A percentile compares a stretch with the other conserved stretches of the same genome.
These are phyloP conservation scores for Parambassis ranga DNA, from an alignment of 2,797 vertebrate species.

Conservation along the genomic window DNA sequence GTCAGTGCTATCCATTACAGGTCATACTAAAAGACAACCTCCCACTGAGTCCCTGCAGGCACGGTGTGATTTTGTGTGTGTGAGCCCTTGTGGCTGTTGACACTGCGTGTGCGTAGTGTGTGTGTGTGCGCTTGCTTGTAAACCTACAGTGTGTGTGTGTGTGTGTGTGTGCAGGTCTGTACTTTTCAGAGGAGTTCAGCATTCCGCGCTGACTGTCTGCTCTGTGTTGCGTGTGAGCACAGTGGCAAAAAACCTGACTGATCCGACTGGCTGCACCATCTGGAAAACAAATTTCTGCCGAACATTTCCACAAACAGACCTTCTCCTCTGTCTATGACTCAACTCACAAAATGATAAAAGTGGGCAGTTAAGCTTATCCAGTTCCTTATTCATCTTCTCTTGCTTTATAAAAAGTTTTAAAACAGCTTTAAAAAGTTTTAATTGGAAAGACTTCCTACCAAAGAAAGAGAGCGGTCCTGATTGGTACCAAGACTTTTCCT, in stretches of 20 bases:
- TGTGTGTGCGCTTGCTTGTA: slow-evolving; percentile 6
- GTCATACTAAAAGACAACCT: slow-evolving; percentile 48
- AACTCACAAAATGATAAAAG: background rate
- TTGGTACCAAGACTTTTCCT: background rate
- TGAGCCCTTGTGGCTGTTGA: slow-evolving; percentile 24
- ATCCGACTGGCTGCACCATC: background rate
- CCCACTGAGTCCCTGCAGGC: slow-evolving; percentile 52
- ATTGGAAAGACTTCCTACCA: background rate
- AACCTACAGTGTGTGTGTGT: background rate
- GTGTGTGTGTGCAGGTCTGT: slow-evolving; percentile 4
- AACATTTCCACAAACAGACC: background rate
- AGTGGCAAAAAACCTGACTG: slow-evolving; percentile 21
- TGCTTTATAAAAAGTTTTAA: background rate
- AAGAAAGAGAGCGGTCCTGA: background rate
- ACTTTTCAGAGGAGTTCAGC: slow-evolving; percentile 28
- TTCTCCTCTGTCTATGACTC: background rate
- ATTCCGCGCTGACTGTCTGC: slow-evolving; percentile 12
- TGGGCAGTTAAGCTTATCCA: background rate
- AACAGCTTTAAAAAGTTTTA: slow-evolving; percentile 1
- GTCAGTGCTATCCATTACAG: slow-evolving; percentile 56
- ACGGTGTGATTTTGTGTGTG: slow-evolving; percentile 22
- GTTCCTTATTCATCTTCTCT: background rate
- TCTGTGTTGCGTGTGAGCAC: slow-evolving; percentile 3
- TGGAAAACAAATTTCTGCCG: slow-evolving; percentile 17
- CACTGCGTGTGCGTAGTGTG: background rate